Conservation (phyloP, 2,888 invertebrate genomes). For the Agonopterix alstromeriana region DNA sequence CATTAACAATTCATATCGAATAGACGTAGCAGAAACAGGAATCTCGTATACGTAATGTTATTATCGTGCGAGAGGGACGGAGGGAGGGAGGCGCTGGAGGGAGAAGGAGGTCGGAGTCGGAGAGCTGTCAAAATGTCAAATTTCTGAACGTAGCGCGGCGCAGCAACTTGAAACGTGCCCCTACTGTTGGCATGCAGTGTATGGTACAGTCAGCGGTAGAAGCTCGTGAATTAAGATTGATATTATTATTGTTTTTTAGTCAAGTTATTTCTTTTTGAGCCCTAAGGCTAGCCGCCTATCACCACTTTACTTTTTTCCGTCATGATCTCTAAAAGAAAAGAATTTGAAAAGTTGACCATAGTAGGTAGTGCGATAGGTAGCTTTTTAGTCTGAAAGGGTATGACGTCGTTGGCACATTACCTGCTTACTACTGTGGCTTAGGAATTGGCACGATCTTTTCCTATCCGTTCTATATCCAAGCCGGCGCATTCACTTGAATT, state of each 20-base stretch:
- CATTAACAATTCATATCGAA: conserved; percentile 76
- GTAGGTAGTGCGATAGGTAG: no score
- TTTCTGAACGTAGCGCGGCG: conserved; percentile 72
- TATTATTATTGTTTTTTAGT: not conserved
- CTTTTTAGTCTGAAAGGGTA: no score
- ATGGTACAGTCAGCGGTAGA: conserved; percentile 10
- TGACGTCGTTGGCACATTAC: no score
- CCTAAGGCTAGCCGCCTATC: no score
- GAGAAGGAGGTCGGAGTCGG: conserved; percentile 61
- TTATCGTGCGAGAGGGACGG: conserved; percentile 54
- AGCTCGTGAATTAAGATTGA: not conserved
- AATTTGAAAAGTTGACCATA: no score
- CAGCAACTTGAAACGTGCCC: conserved; percentile 74
- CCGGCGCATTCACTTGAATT: no score
- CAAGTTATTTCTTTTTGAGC: no score
- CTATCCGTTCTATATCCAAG: no score
- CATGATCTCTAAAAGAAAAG: no score
- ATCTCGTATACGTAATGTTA: conserved; percentile 66
- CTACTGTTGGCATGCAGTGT: conserved; percentile 64
- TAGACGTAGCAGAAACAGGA: conserved; percentile 71
- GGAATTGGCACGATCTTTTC: no score
- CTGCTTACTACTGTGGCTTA: no score
- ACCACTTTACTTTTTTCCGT: no score
- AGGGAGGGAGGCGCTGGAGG: conserved; percentile 25
- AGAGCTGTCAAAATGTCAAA: conserved; percentile 78